Percentiles rank a stretch among this genome's conserved stretches.
Evolutionary conservation across 2,888 invertebrate species (phyloP).

Genomic region (Chirona hameri): DNA sequence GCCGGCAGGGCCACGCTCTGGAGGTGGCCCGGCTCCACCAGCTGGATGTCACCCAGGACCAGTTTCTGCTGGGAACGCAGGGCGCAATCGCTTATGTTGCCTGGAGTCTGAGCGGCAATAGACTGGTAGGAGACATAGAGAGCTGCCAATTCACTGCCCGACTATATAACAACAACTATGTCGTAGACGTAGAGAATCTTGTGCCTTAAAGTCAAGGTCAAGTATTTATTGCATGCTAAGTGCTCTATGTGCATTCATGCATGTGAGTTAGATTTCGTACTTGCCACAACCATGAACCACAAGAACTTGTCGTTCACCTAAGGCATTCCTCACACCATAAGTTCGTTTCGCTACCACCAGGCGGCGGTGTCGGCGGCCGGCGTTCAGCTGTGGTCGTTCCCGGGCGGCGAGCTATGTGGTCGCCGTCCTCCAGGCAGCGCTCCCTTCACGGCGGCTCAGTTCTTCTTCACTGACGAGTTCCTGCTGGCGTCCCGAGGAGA

Average conservation of each 20-base stretch:
- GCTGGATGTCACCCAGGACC: neutral
- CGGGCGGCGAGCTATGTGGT: neutral
- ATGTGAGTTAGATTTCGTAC: neutral
- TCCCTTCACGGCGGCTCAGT: neutral
- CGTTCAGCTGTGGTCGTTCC: neutral
- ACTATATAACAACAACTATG: neutral
- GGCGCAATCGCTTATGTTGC: neutral
- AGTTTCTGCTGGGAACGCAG: neutral
- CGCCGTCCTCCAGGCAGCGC: neutral
- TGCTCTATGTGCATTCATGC: neutral
- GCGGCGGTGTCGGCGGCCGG: neutral
- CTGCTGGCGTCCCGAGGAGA: neutral
- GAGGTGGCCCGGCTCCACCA: neutral
- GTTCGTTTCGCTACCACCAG: neutral
- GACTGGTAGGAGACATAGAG: neutral
- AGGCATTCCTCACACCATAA: neutral
- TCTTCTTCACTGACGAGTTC: constrained; percentile 13
- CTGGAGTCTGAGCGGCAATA: neutral
- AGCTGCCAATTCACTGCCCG: neutral
- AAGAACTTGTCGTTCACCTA: neutral
- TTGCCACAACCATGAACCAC: neutral
- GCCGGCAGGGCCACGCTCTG: neutral
- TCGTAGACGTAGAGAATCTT: neutral
- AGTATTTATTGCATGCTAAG: too few species aligned
- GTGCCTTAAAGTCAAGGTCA: neutral